Evolutionary conservation across 2,888 invertebrate species (phyloP).

Genomic region (Busseola fusca): DNA sequence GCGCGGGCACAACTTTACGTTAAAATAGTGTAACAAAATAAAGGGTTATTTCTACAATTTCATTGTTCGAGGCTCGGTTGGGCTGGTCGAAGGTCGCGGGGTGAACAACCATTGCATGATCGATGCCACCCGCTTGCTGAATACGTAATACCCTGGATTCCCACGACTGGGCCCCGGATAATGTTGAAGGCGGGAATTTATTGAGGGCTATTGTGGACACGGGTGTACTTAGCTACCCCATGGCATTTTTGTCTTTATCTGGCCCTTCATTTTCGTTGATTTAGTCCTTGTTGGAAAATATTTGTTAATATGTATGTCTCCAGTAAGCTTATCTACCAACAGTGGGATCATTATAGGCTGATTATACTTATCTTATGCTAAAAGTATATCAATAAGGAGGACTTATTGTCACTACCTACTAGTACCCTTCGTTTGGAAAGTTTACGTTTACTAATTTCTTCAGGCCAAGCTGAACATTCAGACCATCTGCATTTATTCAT

Average conservation of each 20-base stretch:
- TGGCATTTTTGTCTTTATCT: conserved; percentile 28
- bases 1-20: conserved; percentile 17
- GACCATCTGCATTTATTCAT: background rate
- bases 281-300: background rate
- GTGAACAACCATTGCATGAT: conserved; percentile 75
- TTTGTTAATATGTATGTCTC: background rate
- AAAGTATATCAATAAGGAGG: background rate
- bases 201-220: conserved; percentile 38
- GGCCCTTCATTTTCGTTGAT: conserved; percentile 10
- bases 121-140: conserved; percentile 69
- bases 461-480: background rate
- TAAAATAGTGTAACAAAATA: conserved; percentile 47
- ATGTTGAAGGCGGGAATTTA: conserved; percentile 45
- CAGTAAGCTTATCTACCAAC: too few relatives aligned
- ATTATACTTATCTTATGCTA: too few relatives aligned
- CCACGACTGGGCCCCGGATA: conserved; percentile 50
- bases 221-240: conserved; percentile 19
- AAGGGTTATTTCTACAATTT: conserved; percentile 62
- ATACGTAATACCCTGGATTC: conserved; percentile 67
- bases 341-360: too few relatives aligned
- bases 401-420: background rate
- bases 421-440: background rate
- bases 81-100: conserved; percentile 64
- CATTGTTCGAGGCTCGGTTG: conserved; percentile 50
- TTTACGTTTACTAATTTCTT: background rate